A percentile compares a stretch with the other conserved stretches of the same genome.
phyloP scores from a whole-genome alignment of 2,113 vertebrate species.

The Cavia aperea region DNA sequence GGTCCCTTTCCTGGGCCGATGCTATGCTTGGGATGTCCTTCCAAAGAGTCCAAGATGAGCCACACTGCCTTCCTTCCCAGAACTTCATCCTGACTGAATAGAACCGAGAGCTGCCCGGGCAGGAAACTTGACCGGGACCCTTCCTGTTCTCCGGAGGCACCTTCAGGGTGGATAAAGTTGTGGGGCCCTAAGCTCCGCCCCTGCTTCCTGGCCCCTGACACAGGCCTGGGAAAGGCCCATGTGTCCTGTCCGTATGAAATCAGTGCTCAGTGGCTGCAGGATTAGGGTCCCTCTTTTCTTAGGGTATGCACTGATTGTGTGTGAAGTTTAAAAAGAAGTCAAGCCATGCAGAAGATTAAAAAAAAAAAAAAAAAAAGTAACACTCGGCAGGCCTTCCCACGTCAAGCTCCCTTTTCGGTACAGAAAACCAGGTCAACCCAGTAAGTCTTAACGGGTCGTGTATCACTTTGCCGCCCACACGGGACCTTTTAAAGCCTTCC shows the following conservation, averaged over 20 bases:
- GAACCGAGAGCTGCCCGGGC: neutral
- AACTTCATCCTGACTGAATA: neutral
- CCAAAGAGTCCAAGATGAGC: too few species aligned
- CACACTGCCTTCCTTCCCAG: neutral
- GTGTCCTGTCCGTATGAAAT: accelerated
- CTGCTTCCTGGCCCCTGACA: neutral
- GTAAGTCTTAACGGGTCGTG: accelerated
- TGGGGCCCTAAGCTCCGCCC: accelerated
- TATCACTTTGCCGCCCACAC: accelerated
- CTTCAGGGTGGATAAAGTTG: accelerated
- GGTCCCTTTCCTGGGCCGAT: accelerated
- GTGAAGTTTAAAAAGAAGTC: neutral
- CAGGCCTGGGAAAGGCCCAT: neutral
- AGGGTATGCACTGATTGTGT: neutral
- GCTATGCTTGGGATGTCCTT: accelerated
- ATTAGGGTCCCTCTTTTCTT: neutral
- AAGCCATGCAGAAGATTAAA: too few species aligned
- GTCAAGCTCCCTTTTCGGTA: neutral
- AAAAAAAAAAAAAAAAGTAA: neutral
- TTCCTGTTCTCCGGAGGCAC: accelerated
- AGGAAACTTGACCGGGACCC: neutral
- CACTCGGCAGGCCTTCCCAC: neutral
- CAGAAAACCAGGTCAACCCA: neutral
- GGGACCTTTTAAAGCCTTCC: accelerated
- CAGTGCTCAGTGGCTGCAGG: accelerated